phyloP scores from a whole-genome alignment of 2,888 invertebrate genomes.

The Cetonia aurata region DNA sequence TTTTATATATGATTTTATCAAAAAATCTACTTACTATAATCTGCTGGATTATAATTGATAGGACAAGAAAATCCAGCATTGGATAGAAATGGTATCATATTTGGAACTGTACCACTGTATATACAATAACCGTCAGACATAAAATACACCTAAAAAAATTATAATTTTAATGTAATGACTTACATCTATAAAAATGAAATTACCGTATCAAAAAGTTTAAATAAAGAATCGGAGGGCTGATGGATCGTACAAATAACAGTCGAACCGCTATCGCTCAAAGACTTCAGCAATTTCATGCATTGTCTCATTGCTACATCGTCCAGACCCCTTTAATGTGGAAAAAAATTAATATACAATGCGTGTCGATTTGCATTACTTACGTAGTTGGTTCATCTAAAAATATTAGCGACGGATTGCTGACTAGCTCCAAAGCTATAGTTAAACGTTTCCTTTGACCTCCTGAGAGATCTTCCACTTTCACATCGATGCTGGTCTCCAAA shows the following conservation, averaged over 20 bases:
- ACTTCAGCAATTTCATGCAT: conserved; percentile 76
- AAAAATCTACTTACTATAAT: conserved; percentile 71
- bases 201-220: conserved; percentile 80
- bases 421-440: conserved; percentile 81
- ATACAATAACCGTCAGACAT: conserved; percentile 44
- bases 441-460: conserved; percentile 85
- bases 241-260: conserved; percentile 86
- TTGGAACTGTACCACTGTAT: conserved; percentile 74
- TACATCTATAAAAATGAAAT: conserved; percentile 18
- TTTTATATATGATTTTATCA: no score
- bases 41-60: conserved; percentile 81
- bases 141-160: conserved; percentile 44
- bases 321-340: conserved; percentile 71
- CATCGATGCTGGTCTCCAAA: conserved; percentile 74
- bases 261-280: conserved; percentile 78
- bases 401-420: conserved; percentile 86
- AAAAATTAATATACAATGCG: background rate
- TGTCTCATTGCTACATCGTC: conserved; percentile 82
- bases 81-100: conserved; percentile 75
- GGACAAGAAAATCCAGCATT: conserved; percentile 76
- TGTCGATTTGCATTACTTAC: conserved; percentile 66
- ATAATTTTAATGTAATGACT: background rate
- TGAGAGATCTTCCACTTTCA: conserved; percentile 76
- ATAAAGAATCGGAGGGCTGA: conserved; percentile 83
- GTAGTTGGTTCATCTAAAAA: conserved; percentile 87